These are phyloP conservation scores for Eupithecia exiguata DNA, from an alignment of 2,888 invertebrate species.

Conservation along the genomic window DNA sequence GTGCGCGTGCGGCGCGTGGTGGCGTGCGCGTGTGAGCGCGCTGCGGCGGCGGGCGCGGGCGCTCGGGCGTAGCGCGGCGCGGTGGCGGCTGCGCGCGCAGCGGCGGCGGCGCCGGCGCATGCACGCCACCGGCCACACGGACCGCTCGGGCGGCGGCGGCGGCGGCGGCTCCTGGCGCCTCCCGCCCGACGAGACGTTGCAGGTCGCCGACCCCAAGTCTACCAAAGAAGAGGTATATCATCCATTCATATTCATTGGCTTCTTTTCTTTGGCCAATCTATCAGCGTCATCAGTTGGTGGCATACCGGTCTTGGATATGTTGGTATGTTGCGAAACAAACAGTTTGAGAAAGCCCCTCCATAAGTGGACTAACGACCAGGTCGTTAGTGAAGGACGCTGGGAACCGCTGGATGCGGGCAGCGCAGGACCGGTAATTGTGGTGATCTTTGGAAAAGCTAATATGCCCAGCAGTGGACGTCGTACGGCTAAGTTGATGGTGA, in stretches of 20 bases:
- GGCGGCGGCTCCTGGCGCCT: constrained; percentile 92
- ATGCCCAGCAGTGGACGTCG: too few species aligned
- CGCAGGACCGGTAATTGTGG: too few species aligned
- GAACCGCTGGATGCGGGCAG: too few species aligned
- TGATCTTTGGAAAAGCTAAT: too few species aligned
- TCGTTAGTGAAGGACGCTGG: too few species aligned
- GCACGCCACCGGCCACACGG: constrained; percentile 95
- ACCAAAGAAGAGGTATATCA: constrained; percentile 87
- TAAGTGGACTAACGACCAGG: too few species aligned
- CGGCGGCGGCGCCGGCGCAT: constrained; percentile 87
- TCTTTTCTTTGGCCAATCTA: too few species aligned
- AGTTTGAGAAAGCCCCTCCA: too few species aligned
- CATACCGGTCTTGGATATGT: too few species aligned
- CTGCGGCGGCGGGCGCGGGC: constrained; percentile 55
- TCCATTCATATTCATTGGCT: background rate
- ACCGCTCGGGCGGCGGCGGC: constrained; percentile 89
- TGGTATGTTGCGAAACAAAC: too few species aligned
- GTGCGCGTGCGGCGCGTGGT: constrained; percentile 53
- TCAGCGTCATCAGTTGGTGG: too few species aligned
- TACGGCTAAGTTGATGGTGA: too few species aligned
- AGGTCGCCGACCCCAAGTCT: constrained; percentile 93
- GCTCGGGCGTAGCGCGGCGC: constrained; percentile 79
- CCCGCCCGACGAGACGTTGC: constrained; percentile 95
- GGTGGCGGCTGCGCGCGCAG: constrained; percentile 85
- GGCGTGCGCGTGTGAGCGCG: constrained; percentile 39